Conservation (phyloP, 1,140 invertebrate genomes). For the Drosophila arizonae region DNA sequence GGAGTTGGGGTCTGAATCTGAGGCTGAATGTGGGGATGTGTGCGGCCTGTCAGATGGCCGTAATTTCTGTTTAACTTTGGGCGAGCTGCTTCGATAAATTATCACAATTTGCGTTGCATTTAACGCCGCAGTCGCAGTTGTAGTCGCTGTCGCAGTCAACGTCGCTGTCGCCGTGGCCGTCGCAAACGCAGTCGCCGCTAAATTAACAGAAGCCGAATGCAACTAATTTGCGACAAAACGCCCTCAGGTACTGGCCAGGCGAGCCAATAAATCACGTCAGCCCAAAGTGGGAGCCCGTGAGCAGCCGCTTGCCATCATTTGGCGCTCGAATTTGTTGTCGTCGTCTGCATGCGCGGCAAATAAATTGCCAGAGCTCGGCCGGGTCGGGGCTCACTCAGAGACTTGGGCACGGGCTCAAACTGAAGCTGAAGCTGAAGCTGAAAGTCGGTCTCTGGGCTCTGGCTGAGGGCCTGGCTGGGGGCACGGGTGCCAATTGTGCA, state of each 20-base stretch:
- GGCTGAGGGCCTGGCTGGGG: conserved; percentile 4
- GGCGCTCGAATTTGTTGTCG: conserved; percentile 80
- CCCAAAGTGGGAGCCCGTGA: conserved; percentile 61
- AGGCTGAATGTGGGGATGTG: conserved; percentile 15
- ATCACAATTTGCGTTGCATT: conserved; percentile 80
- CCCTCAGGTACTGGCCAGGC: conserved; percentile 69
- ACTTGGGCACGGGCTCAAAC: conserved; percentile 40
- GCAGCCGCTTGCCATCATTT: conserved; percentile 71
- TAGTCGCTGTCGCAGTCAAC: conserved; percentile 19
- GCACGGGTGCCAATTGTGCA: conserved; percentile 70
- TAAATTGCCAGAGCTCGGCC: conserved; percentile 59
- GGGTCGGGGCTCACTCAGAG: conserved; percentile 22
- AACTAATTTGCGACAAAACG: conserved; percentile 81
- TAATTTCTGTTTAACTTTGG: conserved; percentile 78
- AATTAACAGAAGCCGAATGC: conserved; percentile 82
- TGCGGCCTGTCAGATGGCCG: conserved; percentile 53
- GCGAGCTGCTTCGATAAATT: conserved; percentile 70
- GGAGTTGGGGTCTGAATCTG: background rate
- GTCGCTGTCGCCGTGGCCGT: conserved; percentile 30
- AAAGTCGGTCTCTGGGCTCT: background rate
- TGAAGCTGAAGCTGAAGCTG: background rate
- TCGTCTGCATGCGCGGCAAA: conserved; percentile 73
- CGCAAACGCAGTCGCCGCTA: conserved; percentile 45
- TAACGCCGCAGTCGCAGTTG: conserved; percentile 42
- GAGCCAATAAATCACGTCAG: conserved; percentile 79